Evolutionary conservation across 1,140 invertebrate genomes (phyloP).

Genomic region (Choristoneura fumiferana): DNA sequence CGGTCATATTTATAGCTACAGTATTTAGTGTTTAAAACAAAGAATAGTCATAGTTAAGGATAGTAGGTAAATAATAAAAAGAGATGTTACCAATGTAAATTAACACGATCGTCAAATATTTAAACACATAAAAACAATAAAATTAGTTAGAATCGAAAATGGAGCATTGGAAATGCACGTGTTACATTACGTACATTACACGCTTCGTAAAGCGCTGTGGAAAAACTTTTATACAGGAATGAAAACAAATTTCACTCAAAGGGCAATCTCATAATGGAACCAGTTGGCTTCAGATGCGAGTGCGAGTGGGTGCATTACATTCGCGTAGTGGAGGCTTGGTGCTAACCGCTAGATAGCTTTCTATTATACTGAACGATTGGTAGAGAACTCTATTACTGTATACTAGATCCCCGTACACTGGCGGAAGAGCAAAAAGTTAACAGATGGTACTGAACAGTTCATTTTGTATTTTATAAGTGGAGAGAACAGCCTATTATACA

Average conservation of each 20-base stretch:
- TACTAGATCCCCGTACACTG: neutral
- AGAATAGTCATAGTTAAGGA: too few relatives aligned
- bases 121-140: conserved; percentile 1
- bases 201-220: conserved; percentile 35
- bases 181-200: conserved; percentile 22
- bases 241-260: conserved; percentile 68
- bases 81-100: too few relatives aligned
- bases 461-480: too few relatives aligned
- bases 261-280: conserved; percentile 72
- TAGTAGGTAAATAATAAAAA: too few relatives aligned
- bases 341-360: conserved; percentile 52
- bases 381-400: conserved; percentile 13
- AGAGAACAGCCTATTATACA: too few relatives aligned
- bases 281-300: conserved; percentile 52
- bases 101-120: too few relatives aligned
- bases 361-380: conserved; percentile 38
- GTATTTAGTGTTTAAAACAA: too few relatives aligned
- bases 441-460: too few relatives aligned
- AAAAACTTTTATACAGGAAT: conserved; percentile 51
- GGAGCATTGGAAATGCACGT: conserved; percentile 16
- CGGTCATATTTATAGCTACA: too few relatives aligned
- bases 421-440: neutral
- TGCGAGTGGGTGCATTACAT: conserved; percentile 56
- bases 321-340: conserved; percentile 37
- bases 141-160: neutral